A percentile compares a stretch with the other conserved stretches of the same genome.
Conservation (phyloP, 2,888 invertebrate species). For the Loripinus fragilis region DNA sequence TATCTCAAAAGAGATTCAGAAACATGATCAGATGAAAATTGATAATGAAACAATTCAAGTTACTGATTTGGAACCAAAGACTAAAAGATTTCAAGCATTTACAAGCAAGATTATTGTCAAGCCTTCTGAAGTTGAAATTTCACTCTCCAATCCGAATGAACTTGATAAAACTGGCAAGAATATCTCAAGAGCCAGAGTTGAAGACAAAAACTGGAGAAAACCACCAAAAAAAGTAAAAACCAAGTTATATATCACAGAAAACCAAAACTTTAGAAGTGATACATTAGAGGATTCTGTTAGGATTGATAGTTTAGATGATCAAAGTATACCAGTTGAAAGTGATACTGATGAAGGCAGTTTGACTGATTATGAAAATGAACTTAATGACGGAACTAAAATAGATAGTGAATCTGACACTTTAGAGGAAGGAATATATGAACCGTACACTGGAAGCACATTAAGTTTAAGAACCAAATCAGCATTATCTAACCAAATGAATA, state of each 20-base stretch:
- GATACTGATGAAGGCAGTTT: neutral
- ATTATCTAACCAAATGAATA: too few relatives aligned
- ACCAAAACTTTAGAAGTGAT: neutral
- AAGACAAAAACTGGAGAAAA: too few relatives aligned
- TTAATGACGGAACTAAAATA: too few relatives aligned
- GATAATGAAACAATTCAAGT: too few relatives aligned
- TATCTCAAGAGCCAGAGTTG: too few relatives aligned
- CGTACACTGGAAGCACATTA: too few relatives aligned
- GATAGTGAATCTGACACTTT: neutral
- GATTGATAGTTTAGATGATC: neutral
- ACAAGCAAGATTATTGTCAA: neutral
- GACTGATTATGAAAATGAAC: conserved; percentile 2
- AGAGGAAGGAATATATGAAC: neutral
- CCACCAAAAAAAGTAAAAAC: neutral
- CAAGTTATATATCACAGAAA: neutral
- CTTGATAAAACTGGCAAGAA: neutral
- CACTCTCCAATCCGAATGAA: neutral
- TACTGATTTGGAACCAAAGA: too few relatives aligned
- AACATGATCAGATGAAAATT: too few relatives aligned
- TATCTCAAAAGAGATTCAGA: too few relatives aligned
- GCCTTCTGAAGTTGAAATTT: neutral
- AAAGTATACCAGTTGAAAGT: neutral
- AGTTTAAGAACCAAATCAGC: too few relatives aligned
- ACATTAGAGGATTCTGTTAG: neutral
- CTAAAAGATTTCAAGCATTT: neutral